Evolutionary conservation across 1,140 invertebrate genomes (phyloP).

Genomic region (Hermetia illucens): DNA sequence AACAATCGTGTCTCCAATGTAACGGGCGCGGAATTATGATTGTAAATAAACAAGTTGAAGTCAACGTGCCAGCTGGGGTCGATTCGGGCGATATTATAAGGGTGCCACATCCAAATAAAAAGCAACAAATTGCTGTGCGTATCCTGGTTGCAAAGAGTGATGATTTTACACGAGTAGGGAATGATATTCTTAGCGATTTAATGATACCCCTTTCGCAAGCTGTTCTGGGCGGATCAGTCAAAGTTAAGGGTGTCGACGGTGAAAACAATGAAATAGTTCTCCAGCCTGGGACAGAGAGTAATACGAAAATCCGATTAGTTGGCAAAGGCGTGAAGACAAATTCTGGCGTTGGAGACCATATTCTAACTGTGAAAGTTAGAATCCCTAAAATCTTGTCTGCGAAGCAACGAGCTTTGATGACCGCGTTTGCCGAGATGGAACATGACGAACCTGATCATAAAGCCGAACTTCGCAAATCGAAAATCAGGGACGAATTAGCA

Average conservation of each 20-base stretch:
- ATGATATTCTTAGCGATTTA: constrained; percentile 19
- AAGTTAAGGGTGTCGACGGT: constrained; percentile 19
- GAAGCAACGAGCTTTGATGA: no score
- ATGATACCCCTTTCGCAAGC: constrained; percentile 19
- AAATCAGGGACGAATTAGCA: no score
- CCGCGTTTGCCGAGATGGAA: no score
- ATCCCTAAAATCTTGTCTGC: constrained; percentile 19
- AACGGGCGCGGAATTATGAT: constrained; percentile 17
- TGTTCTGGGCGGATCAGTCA: constrained; percentile 18
- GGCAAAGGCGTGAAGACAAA: constrained; percentile 17
- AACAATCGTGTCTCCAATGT: constrained; percentile 21
- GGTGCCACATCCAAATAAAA: constrained; percentile 19
- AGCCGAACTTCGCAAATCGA: no score
- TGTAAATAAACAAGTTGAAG: constrained; percentile 13
- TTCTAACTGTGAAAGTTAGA: constrained; percentile 19
- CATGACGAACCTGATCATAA: no score
- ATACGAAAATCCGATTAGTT: constrained; percentile 15
- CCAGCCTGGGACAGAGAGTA: constrained; percentile 20
- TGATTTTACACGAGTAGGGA: constrained; percentile 23
- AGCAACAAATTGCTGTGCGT: constrained; percentile 14
- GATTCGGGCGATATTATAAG: constrained; percentile 16
- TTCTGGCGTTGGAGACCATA: constrained; percentile 17
- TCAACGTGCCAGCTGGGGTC: constrained; percentile 18
- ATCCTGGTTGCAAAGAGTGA: constrained; percentile 15
- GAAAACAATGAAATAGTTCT: constrained; percentile 18